These are phyloP conservation scores for Lasiommata megera DNA, from an alignment of 2,888 invertebrate genomes.

Conservation along the genomic window DNA sequence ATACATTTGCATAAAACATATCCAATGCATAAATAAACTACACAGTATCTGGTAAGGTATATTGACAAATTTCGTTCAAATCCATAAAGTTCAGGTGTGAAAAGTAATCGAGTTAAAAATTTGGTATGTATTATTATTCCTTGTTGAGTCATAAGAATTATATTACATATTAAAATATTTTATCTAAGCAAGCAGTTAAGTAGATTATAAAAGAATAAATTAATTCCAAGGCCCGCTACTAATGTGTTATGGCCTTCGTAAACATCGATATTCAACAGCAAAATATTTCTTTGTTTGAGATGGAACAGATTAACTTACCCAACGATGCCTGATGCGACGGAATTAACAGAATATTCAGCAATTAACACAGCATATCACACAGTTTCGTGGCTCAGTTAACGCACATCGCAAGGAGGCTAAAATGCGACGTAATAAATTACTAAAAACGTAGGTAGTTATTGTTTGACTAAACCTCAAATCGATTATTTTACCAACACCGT, in stretches of 20 bases:
- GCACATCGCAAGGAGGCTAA: conserved; percentile 31
- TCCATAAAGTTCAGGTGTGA: no score
- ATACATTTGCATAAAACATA: no score
- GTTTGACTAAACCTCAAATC: conserved; percentile 67
- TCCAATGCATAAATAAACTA: no score
- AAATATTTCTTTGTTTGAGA: conserved; percentile 13
- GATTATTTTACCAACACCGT: conserved; percentile 52
- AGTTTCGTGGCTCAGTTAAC: conserved; percentile 18
- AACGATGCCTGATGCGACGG: conserved; percentile 2
- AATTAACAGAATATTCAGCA: background rate
- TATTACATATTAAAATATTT: no score
- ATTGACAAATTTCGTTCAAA: no score
- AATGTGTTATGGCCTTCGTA: conserved; percentile 16
- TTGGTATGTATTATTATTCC: no score
- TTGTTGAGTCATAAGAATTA: no score
- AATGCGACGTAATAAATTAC: conserved; percentile 48
- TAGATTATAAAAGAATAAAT: conserved; percentile 12
- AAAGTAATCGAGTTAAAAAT: no score
- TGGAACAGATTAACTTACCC: conserved; percentile 23
- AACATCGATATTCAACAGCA: conserved; percentile 2
- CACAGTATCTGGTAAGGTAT: no score
- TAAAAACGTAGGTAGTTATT: conserved; percentile 51
- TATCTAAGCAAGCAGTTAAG: background rate
- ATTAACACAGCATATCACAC: conserved; percentile 14
- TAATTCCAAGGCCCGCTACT: conserved; percentile 23